Percentiles rank a stretch among this genome's conserved stretches.
Evolutionary conservation across 53 echinoderm and acorn worm species (phyloP).

Genomic region (Mesocentrotus franciscanus): DNA sequence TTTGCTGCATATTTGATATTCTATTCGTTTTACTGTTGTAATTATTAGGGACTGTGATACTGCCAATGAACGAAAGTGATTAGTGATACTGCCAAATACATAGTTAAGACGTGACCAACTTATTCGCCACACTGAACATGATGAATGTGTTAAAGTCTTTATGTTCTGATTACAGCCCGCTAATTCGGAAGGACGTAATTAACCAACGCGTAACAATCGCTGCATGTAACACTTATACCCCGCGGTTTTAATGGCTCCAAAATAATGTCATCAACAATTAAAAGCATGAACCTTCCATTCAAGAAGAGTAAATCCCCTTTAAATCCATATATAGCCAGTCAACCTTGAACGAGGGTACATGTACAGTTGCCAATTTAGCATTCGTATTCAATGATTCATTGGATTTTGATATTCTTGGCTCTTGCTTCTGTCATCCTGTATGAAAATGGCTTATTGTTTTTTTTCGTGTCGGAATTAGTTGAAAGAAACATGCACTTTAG

Average conservation of each 20-base stretch:
- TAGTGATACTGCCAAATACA: too few relatives aligned
- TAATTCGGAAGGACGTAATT: conserved; percentile 23
- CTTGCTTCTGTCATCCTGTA: conserved; percentile 6
- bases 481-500: not conserved
- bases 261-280: conserved; percentile 3
- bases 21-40: too few relatives aligned
- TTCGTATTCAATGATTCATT: conserved; percentile 35
- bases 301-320: not conserved
- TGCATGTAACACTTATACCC: not conserved
- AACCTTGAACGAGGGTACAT: conserved; percentile 21
- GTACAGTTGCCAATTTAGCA: conserved; percentile 2
- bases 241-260: not conserved
- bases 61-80: too few relatives aligned
- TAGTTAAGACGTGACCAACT: not conserved
- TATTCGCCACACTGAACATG: not conserved
- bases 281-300: conserved; percentile 14
- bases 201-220: not conserved
- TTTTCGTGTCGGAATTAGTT: not conserved
- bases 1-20: too few relatives aligned
- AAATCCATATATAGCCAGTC: conserved; percentile 8
- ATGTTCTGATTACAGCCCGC: not conserved
- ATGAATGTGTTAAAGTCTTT: not conserved
- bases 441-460: not conserved
- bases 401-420: not conserved
- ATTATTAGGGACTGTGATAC: too few relatives aligned